Evolutionary conservation across 2,113 vertebrate genomes (phyloP), one percentile per base, ranked within the genome.

Genomic region (Myotis yumanensis): DNA sequence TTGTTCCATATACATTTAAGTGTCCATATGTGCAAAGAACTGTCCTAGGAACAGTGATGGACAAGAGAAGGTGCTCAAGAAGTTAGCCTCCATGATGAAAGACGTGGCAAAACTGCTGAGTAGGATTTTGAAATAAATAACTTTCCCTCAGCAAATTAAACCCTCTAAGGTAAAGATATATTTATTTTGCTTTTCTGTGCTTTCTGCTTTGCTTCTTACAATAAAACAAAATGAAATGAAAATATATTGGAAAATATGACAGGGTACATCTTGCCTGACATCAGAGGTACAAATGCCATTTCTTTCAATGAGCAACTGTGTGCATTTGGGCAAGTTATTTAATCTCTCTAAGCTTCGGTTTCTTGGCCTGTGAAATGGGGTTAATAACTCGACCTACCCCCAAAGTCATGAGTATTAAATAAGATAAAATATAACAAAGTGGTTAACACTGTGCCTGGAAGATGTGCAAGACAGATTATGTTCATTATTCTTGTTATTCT

Each of bases 191-290:
- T 84, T 37, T 71, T 80, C 15, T 89, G 14, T 66, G 37, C 76
- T 94, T 75, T 80, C 51, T 77, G 28, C 0, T 40, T 85, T 73
- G 75, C 83, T 35, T 46, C 32, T 79, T 73, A 62, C 6, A 72
- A 32, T 28, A 85, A 91, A 81, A 91, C 10, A 71, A 32, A 95
- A 46, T 79, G 40, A 90, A 96, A 46, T 57, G n/a, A 83, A 89
- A 85, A 62, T 14, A 22, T 87, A 48, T 22, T 72, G 10, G 52
- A 46, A 95, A 68, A 51, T 84, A 57, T 66, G 18, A 76, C 85
- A 43, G 48, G 11, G 8, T 66, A 59, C 17, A 28, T 8, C 22
- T 89, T 17, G 15, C 4, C 18, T 84, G 18, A 2, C 57, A 81
- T 46, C 72, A 46, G 43, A 75, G 57, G 48, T 68, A 25, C 22